Evolutionary conservation across 2,888 invertebrate species (phyloP), one percentile per base, ranked within the genome.

Genomic region (Aporophyla nigra): DNA sequence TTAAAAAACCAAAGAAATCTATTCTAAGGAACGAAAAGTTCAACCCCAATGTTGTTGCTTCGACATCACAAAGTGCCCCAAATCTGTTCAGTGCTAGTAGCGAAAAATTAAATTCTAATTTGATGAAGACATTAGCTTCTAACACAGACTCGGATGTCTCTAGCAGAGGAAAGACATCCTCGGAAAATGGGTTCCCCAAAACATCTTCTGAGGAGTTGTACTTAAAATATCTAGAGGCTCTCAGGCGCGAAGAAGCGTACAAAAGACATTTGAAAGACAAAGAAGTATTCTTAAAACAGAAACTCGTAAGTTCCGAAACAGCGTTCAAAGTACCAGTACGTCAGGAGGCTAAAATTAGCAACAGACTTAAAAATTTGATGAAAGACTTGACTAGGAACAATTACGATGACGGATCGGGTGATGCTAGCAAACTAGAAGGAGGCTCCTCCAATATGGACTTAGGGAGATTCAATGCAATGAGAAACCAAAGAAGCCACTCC

Each of bases 301-400:
- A 96, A 84, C 86, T 95, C 43, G 93, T 92, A 46, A 90, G 92
- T 80, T 94, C 95, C 65, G 95, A 95, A 70, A 88, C 89, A 78
- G 92, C 89, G 43, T 86, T 93, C n/a, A 93, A 91, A 76, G 82
- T 88, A 33, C 87, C 91, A 33, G 71, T 82, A 43, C 87, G 88
- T 56, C 77, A 90, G 49, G 91, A 93, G 56, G 61, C 82, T 14
- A 93, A 92, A 83, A 83, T 90, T 21, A 92, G 90, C 78, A 92
- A 87, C 71, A 93, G 91, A 88, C 86, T 96, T 24, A 94, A 95
- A 82, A 93, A 95, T 76, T 88, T 96, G 62, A 93, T 96, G 80
- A 95, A 95, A 87, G 96, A 96, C 87, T 92, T 96, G 71, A 93
- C 95, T n/a, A 91, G 94, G 83, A 96, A 96, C 81, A 95, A 96